Conservation (phyloP, 2,113 vertebrate species). For the Phylloscopus trochiloides region DNA sequence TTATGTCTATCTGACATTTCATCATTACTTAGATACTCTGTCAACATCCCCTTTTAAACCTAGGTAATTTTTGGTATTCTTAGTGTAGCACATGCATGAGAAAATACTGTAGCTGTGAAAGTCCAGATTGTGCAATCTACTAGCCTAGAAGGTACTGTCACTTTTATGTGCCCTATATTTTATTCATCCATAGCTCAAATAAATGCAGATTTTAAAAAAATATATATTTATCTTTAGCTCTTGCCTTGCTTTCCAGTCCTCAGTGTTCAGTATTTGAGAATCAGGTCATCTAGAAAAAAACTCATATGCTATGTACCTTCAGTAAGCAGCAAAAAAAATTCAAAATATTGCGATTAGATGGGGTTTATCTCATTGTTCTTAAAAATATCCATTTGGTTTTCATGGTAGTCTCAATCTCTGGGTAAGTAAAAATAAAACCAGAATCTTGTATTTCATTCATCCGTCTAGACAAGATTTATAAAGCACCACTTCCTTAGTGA, state of each 20-base stretch:
- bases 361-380: not conserved
- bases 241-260: not conserved
- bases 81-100: not conserved
- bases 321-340: not conserved
- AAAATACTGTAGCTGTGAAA: constrained; percentile 36
- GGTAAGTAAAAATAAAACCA: not conserved
- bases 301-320: not conserved
- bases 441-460: not conserved
- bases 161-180: constrained; percentile 42
- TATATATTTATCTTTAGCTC: not conserved
- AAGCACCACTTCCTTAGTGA: not conserved
- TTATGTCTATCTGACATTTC: not conserved
- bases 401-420: not conserved
- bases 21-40: not conserved
- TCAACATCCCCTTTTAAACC: not conserved
- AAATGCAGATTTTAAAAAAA: not conserved
- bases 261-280: not conserved
- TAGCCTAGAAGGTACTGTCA: constrained; percentile 28
- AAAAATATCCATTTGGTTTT: not conserved
- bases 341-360: not conserved
- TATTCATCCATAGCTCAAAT: constrained; percentile 20
- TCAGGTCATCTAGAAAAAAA: constrained; percentile 1
- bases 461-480: not conserved
- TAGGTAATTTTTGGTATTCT: constrained; percentile 17
- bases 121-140: constrained; percentile 29